These are phyloP conservation scores for Polypterus senegalus DNA, from an alignment of 2,113 vertebrate genomes.

Conservation along the genomic window DNA sequence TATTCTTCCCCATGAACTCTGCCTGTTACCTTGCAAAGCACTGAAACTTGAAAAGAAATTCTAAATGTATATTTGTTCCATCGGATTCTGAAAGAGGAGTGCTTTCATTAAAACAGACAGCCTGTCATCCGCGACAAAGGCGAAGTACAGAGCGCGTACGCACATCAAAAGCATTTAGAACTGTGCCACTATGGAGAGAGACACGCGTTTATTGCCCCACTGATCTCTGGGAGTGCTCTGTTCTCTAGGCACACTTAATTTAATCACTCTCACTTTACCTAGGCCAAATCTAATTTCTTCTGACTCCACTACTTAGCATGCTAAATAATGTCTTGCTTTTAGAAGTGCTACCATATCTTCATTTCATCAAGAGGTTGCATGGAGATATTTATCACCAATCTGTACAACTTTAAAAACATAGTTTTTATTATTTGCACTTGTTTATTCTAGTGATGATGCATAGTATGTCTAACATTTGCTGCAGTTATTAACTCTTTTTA, in stretches of 20 bases:
- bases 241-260: slow-evolving; percentile 44
- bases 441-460: too few species aligned
- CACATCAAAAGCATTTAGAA: slow-evolving; percentile 20
- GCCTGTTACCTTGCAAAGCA: slow-evolving; percentile 14
- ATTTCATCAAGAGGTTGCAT: too few species aligned
- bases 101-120: slow-evolving; percentile 40
- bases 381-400: too few species aligned
- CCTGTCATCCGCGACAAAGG: slow-evolving; percentile 39
- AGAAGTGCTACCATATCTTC: slow-evolving; percentile 24
- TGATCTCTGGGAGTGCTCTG: slow-evolving; percentile 32
- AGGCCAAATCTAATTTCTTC: slow-evolving; percentile 41
- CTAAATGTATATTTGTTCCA: slow-evolving; percentile 27
- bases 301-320: slow-evolving; percentile 41
- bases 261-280: slow-evolving; percentile 47
- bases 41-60: slow-evolving; percentile 29
- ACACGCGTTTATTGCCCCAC: slow-evolving; percentile 12
- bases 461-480: too few species aligned
- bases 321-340: slow-evolving; percentile 38
- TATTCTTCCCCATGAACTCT: slow-evolving; percentile 22
- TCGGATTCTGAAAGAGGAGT: slow-evolving; percentile 27
- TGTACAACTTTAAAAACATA: too few species aligned
- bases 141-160: slow-evolving; percentile 21
- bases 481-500: too few species aligned
- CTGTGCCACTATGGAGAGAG: slow-evolving; percentile 9
- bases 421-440: too few species aligned